Conservation (phyloP, 2,113 vertebrate species). For the Pedetes capensis region DNA sequence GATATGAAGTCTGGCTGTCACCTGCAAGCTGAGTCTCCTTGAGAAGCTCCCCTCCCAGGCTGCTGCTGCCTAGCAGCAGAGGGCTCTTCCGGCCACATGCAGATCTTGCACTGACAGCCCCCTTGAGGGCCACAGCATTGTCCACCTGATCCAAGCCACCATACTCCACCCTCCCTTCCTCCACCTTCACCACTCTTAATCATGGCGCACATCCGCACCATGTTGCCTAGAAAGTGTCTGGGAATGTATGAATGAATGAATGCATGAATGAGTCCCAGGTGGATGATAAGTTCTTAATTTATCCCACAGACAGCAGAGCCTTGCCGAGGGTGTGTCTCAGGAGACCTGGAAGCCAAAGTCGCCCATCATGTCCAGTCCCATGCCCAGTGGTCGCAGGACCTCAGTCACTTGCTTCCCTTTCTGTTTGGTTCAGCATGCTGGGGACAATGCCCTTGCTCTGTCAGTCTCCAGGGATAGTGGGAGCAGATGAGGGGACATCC, state of each 20-base stretch:
- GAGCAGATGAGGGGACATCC: background rate
- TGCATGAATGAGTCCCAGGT: background rate
- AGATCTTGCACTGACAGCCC: background rate
- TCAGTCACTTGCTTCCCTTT: background rate
- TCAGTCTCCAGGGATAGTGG: background rate
- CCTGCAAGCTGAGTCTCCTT: background rate
- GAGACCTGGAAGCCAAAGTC: background rate
- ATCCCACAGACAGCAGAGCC: background rate
- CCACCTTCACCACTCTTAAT: background rate
- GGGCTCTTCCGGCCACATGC: background rate
- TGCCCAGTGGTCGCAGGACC: background rate
- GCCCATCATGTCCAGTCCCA: background rate
- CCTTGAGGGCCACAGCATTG: too few relatives aligned
- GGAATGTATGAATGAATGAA: too few relatives aligned
- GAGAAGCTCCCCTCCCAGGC: background rate
- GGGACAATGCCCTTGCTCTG: background rate
- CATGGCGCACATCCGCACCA: rapidly evolving
- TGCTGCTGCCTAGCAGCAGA: background rate
- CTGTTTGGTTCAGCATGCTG: background rate
- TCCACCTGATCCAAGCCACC: background rate
- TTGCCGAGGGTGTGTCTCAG: background rate
- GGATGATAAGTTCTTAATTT: background rate
- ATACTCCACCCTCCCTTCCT: background rate
- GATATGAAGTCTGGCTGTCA: background rate
- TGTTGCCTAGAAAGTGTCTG: too few relatives aligned